Percentiles rank a stretch among this genome's conserved stretches.
Evolutionary conservation across 2,797 vertebrate species (phyloP).

Genomic region (Brachyalestes nurse): DNA sequence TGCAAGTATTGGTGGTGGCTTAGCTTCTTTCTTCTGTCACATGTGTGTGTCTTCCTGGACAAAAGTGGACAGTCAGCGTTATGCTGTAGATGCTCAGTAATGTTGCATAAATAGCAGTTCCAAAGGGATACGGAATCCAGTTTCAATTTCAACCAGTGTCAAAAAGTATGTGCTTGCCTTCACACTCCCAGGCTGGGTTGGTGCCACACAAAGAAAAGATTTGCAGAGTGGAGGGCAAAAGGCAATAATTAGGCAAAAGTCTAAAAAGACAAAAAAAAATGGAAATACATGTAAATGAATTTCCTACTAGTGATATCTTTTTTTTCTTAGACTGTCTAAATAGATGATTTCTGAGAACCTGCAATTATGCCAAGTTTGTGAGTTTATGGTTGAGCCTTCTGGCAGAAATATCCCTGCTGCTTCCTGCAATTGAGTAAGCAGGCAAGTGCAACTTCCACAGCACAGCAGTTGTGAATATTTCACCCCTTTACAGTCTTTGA

Average conservation of each 20-base stretch:
- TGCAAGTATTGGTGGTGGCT: background rate
- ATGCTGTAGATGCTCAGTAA: background rate
- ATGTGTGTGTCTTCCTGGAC: background rate
- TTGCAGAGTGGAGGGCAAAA: background rate
- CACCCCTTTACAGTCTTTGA: background rate
- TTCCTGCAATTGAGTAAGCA: no score
- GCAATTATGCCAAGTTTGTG: background rate
- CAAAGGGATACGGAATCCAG: background rate
- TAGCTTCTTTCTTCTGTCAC: background rate
- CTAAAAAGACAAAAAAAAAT: no score
- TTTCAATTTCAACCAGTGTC: background rate
- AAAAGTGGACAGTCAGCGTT: background rate
- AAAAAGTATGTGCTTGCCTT: background rate
- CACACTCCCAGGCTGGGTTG: background rate
- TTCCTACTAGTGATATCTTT: background rate
- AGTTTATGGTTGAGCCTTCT: background rate
- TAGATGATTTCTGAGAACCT: background rate
- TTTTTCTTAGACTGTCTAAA: background rate
- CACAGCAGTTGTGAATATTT: slow-evolving; percentile 19
- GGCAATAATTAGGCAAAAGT: no score
- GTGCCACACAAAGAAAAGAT: background rate
- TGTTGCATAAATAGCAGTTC: background rate
- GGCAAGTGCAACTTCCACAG: background rate
- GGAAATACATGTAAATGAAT: no score
- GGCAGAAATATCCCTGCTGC: background rate